These are phyloP conservation scores for Bettongia penicillata DNA, from an alignment of 2,113 vertebrate genomes.

Conservation along the genomic window DNA sequence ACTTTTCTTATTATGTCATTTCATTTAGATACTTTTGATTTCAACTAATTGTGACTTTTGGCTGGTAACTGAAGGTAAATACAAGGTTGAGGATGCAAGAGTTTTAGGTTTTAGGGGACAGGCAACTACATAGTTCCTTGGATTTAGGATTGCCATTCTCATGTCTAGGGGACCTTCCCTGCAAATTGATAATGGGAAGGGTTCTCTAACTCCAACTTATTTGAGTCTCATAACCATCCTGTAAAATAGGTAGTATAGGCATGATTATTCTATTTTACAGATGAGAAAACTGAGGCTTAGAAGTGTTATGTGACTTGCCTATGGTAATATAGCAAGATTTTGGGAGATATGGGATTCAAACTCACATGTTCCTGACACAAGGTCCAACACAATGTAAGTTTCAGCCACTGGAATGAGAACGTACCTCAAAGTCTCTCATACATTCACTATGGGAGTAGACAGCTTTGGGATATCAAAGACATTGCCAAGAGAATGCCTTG, in stretches of 20 bases:
- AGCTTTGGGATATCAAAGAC: not conserved
- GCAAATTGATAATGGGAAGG: not conserved
- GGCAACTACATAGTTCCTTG: not conserved
- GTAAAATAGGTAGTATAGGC: not conserved
- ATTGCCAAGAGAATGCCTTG: not conserved
- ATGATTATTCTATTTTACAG: not conserved
- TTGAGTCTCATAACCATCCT: not conserved
- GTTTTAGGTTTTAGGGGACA: not conserved
- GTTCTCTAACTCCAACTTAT: not conserved
- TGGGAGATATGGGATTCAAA: not conserved
- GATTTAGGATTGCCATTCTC: not conserved
- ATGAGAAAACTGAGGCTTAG: not conserved
- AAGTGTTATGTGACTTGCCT: not conserved
- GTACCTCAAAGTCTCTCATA: not conserved
- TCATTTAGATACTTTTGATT: not conserved
- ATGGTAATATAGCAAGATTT: not conserved
- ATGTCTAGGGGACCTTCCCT: not conserved
- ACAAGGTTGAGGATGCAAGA: not conserved
- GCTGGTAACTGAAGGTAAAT: not conserved
- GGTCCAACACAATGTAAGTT: not conserved
- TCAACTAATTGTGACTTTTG: not conserved
- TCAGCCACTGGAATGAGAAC: not conserved
- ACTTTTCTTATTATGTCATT: not conserved
- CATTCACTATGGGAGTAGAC: not conserved
- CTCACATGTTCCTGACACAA: not conserved